Evolutionary conservation across 2,888 invertebrate species (phyloP).

Genomic region (Acronicta aceris): DNA sequence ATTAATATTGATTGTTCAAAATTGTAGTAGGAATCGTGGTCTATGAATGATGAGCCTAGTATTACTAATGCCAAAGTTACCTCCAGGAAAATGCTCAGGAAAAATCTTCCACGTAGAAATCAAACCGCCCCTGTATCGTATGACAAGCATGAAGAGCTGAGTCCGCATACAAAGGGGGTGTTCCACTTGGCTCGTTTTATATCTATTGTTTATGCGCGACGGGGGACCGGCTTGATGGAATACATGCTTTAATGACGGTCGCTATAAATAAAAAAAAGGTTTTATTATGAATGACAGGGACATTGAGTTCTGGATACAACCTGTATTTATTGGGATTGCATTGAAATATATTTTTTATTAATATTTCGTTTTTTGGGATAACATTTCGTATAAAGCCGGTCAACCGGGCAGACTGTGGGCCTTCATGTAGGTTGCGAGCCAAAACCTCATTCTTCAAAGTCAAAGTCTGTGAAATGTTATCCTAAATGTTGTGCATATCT

Average conservation of each 20-base stretch:
- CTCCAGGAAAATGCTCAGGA: conserved; percentile 42
- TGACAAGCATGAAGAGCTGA: conserved; percentile 81
- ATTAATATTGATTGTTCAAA: too few relatives aligned
- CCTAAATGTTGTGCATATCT: too few relatives aligned
- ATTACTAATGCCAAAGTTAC: conserved; percentile 9
- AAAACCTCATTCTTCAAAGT: too few relatives aligned
- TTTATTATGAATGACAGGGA: conserved; percentile 54
- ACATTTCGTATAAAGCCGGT: too few relatives aligned
- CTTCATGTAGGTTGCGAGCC: too few relatives aligned
- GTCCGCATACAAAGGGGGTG: conserved; percentile 83
- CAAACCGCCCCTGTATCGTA: conserved; percentile 72
- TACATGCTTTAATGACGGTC: conserved; percentile 64
- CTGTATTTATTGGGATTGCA: conserved; percentile 21
- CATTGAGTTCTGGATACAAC: conserved; percentile 48
- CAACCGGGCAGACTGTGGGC: too few relatives aligned
- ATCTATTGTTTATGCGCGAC: conserved; percentile 84
- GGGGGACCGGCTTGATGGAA: conserved; percentile 77
- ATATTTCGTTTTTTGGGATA: neutral
- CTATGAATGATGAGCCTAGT: too few relatives aligned
- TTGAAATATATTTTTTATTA: conserved; percentile 11
- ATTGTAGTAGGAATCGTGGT: too few relatives aligned
- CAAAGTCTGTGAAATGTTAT: too few relatives aligned
- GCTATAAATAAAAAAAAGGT: conserved; percentile 59
- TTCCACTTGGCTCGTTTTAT: conserved; percentile 87
- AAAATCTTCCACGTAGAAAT: conserved; percentile 40